Conservation (phyloP, 37 sponge, comb jelly and placozoan genomes). For the Halichondria panicea region DNA sequence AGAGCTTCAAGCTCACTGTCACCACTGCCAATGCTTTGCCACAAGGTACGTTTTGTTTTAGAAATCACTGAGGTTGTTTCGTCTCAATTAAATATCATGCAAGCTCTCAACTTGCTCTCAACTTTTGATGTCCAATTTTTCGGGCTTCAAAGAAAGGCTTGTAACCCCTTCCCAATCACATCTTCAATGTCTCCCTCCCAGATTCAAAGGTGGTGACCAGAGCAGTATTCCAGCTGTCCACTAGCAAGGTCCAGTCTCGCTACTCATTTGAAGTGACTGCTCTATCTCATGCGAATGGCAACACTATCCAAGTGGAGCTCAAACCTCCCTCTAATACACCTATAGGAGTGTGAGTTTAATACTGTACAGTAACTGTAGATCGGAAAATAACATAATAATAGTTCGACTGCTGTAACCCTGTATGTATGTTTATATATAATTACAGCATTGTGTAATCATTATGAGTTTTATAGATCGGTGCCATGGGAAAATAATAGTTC, state of each 20-base stretch:
- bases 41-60: slow-evolving; percentile 1
- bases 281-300: slow-evolving; percentile 4
- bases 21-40: slow-evolving; percentile 24
- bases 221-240: slow-evolving; percentile 16
- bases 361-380: too few species aligned
- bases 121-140: background rate
- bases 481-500: too few species aligned
- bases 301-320: slow-evolving; percentile 23
- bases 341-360: slow-evolving; percentile 35
- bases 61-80: background rate
- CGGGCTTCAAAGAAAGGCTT: too few species aligned
- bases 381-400: too few species aligned
- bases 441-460: too few species aligned
- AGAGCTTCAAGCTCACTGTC: slow-evolving; percentile 38
- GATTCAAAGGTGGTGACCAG: slow-evolving; percentile 12
- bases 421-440: too few species aligned
- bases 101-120: too few species aligned
- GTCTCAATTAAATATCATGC: too few species aligned
- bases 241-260: background rate
- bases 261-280: slow-evolving; percentile 11
- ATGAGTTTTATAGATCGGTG: too few species aligned
- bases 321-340: slow-evolving; percentile 32
- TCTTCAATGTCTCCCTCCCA: background rate
- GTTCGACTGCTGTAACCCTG: too few species aligned
- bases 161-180: too few species aligned